Conservation (phyloP, 2,797 vertebrate species). For the Notolepis coatsorum region DNA sequence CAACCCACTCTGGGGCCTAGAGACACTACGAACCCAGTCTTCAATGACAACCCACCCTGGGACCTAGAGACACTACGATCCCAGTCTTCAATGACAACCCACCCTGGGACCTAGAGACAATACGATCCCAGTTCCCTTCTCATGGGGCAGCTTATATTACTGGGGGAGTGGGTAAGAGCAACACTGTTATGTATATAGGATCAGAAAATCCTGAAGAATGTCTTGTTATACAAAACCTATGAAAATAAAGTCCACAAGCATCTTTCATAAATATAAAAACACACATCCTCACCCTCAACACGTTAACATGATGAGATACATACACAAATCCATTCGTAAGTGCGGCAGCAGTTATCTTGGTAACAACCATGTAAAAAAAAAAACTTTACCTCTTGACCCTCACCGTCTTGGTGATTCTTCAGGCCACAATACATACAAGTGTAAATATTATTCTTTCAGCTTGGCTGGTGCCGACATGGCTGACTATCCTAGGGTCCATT, state of each 20-base stretch:
- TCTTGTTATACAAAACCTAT: not conserved
- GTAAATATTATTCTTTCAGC: constrained; percentile 40
- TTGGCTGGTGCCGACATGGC: not conserved
- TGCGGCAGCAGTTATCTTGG: not conserved
- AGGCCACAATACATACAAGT: constrained; percentile 21
- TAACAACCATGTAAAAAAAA: constrained; percentile 10
- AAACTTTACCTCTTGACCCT: constrained; percentile 2
- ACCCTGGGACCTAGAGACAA: constrained; percentile 56
- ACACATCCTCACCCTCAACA: constrained; percentile 2
- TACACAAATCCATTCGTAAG: constrained; percentile 18
- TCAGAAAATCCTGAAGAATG: not conserved
- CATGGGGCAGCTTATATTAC: not conserved
- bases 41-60: not conserved
- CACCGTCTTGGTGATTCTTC: not conserved
- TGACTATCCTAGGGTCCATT: constrained; percentile 76
- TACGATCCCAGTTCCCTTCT: not conserved
- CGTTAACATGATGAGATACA: constrained; percentile 26
- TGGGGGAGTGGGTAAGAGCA: constrained; percentile 11
- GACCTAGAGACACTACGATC: too few relatives aligned
- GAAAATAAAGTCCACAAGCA: not conserved
- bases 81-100: not conserved
- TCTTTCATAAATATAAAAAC: not conserved
- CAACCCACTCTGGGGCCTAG: too few relatives aligned
- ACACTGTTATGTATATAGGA: not conserved
- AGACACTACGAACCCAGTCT: too few relatives aligned